Evolutionary conservation across 2,888 invertebrate species (phyloP).

Genomic region (Andrena hattorfiana): DNA sequence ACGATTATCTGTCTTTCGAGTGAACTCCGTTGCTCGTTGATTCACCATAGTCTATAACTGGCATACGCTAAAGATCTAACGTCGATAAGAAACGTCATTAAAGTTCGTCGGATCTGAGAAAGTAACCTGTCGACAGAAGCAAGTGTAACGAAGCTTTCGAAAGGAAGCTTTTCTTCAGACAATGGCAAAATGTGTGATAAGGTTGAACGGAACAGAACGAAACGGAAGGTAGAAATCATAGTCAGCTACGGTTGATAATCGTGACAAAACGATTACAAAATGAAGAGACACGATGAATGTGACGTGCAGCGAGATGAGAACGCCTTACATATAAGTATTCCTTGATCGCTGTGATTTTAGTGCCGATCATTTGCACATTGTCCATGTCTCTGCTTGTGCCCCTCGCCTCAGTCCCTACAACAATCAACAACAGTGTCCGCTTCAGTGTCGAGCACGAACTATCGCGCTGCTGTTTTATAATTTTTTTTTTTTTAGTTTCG

Average conservation of each 20-base stretch:
- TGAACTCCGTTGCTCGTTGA: not conserved
- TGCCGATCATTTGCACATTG: slow-evolving; percentile 85
- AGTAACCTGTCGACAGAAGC: slow-evolving; percentile 19
- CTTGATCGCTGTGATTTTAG: slow-evolving; percentile 85
- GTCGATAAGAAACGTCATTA: slow-evolving; percentile 12
- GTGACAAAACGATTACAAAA: slow-evolving; percentile 14
- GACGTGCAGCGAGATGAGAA: slow-evolving; percentile 66
- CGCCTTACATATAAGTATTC: slow-evolving; percentile 85
- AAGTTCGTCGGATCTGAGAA: not conserved
- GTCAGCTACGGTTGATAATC: not conserved
- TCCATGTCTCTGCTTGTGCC: slow-evolving; percentile 84
- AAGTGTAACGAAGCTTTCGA: slow-evolving; percentile 3
- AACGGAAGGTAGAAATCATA: not conserved
- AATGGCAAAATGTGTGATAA: not conserved
- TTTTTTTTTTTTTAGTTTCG: slow-evolving; percentile 3
- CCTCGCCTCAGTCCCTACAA: slow-evolving; percentile 84
- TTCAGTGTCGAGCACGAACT: slow-evolving; percentile 76
- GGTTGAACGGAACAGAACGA: not conserved
- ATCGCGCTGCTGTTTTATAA: slow-evolving; percentile 49
- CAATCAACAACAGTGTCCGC: slow-evolving; percentile 83
- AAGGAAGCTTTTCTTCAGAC: not conserved
- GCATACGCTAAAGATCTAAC: slow-evolving; percentile 11
- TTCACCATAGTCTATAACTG: slow-evolving; percentile 12
- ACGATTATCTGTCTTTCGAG: slow-evolving; percentile 39
- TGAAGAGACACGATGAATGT: slow-evolving; percentile 54